Percentiles rank a stretch among this genome's conserved stretches.
Conservation (phyloP, 2,113 vertebrate genomes). For the Anarrhichthys ocellatus region DNA sequence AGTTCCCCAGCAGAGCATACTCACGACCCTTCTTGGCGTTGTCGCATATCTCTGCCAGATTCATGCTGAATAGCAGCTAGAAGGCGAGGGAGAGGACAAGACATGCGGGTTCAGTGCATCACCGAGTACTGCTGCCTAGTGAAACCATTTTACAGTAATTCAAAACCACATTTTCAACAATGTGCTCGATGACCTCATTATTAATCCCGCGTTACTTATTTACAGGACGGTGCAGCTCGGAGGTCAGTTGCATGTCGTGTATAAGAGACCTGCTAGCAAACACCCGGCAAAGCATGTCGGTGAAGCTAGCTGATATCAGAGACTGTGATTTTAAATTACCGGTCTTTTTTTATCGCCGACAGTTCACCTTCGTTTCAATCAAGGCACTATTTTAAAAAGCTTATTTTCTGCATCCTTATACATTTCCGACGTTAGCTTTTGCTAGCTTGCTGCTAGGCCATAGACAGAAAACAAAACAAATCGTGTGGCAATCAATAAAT, state of each 20-base stretch:
- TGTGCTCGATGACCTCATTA: background rate
- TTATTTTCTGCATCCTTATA: background rate
- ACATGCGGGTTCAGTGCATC: background rate
- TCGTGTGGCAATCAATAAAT: slow-evolving; percentile 47
- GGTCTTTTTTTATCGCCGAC: background rate
- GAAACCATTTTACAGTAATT: background rate
- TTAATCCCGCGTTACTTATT: background rate
- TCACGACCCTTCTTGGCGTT: slow-evolving; percentile 97
- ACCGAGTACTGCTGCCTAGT: background rate
- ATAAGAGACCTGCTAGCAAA: background rate
- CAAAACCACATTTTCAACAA: background rate
- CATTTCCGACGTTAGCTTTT: slow-evolving; percentile 38
- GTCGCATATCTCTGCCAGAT: slow-evolving; percentile 95
- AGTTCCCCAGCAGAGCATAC: slow-evolving; percentile 96
- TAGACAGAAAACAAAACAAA: slow-evolving; percentile 57
- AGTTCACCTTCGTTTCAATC: background rate
- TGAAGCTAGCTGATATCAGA: slow-evolving; percentile 18
- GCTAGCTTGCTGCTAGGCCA: slow-evolving; percentile 68
- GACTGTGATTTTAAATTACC: slow-evolving; percentile 3
- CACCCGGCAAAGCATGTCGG: background rate
- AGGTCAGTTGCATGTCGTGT: background rate
- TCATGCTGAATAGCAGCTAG: slow-evolving; percentile 84
- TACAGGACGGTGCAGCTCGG: background rate
- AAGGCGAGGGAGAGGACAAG: background rate
- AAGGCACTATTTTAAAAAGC: slow-evolving; percentile 41